Conservation (phyloP, 1,140 invertebrate species). For the Hydropsyche tenuis region DNA sequence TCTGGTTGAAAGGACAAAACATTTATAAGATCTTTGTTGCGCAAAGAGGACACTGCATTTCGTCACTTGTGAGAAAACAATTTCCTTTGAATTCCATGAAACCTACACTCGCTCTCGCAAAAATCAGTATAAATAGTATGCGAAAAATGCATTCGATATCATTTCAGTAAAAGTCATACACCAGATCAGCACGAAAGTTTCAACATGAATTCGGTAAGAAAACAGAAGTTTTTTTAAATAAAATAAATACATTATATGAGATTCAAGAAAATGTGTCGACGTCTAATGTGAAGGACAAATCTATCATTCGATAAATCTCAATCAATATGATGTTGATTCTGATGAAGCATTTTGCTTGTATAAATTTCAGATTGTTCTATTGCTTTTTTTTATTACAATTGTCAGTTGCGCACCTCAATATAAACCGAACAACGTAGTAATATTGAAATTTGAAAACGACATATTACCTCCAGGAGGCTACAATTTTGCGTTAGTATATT, state of each 20-base stretch:
- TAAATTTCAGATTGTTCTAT: not conserved
- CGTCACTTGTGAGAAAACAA: not conserved
- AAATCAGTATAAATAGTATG: constrained; percentile 13
- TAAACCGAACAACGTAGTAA: not conserved
- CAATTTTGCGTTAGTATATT: constrained; percentile 4
- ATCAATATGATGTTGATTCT: too few species aligned
- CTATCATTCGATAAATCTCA: too few species aligned
- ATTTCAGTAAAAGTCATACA: not conserved
- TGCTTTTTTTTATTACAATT: not conserved
- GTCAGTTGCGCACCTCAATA: not conserved
- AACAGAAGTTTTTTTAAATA: too few species aligned
- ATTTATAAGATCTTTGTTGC: not conserved
- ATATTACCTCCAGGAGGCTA: not conserved
- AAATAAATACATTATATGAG: too few species aligned
- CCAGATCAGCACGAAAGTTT: not conserved
- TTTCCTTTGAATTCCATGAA: constrained; percentile 1
- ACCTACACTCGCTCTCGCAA: not conserved
- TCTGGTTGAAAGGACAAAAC: constrained; percentile 5
- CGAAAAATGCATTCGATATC: not conserved
- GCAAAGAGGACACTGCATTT: not conserved
- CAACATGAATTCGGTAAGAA: constrained; percentile 11
- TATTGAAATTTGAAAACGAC: constrained; percentile 1
- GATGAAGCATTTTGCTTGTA: too few species aligned
- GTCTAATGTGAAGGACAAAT: too few species aligned
- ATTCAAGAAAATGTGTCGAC: too few species aligned